Conservation (phyloP, 2,797 vertebrate genomes). For the Strix occidentalis region DNA sequence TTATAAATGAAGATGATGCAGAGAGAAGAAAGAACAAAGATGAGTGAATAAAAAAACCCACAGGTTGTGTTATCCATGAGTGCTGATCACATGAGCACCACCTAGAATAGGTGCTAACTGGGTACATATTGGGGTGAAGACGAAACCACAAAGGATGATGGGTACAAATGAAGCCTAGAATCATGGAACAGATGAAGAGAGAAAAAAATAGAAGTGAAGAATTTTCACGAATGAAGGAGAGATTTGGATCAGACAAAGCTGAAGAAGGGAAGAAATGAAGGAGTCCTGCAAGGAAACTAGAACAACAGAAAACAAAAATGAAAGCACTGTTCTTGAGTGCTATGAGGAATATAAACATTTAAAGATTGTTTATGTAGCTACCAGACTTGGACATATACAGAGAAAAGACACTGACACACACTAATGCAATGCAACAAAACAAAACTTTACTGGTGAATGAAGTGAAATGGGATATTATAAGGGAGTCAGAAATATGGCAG, state of each 20-base stretch:
- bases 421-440: not conserved
- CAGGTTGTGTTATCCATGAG: not conserved
- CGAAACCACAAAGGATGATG: not conserved
- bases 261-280: not conserved
- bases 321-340: not conserved
- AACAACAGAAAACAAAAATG: not conserved
- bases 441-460: not conserved
- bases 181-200: not conserved
- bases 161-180: not conserved
- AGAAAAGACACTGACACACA: not conserved
- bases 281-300: not conserved
- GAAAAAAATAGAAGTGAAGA: not conserved
- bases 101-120: not conserved
- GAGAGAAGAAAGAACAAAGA: not conserved
- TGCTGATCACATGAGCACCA: not conserved
- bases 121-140: not conserved
- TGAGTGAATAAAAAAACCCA: not conserved
- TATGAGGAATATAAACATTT: not conserved
- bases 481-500: not conserved
- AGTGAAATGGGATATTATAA: not conserved
- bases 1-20: not conserved
- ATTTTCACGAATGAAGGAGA: not conserved
- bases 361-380: not conserved
- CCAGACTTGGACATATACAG: not conserved
- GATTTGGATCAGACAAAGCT: not conserved